Base-by-base conservation (phyloP, 1,140 invertebrate genomes). In the Palaemon carinicauda region DNA sequence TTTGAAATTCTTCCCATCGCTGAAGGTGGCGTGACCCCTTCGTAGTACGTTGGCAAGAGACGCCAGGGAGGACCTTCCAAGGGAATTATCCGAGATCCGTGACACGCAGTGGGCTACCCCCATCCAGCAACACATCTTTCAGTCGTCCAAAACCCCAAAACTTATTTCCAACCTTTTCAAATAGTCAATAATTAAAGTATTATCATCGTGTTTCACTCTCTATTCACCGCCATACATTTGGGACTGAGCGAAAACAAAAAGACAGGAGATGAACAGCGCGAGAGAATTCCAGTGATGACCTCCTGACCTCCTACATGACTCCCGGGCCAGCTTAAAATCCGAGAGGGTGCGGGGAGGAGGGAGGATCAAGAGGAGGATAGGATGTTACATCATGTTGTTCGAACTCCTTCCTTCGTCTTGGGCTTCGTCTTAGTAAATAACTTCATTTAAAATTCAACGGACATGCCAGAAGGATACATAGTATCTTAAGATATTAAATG, bases 281-380 rank as follows among this genome's bases (percentile, higher is more conserved):
- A 78, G 31, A 84, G 54, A 24, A 83, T 84, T 65, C 82, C 82
- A 65, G 82, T 78, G 41, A 54, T 78, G 82, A 84, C 33, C 82
- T 50, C 54, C 65, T 31, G 65, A 41, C 65, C 54, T 73, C 54
- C 29, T 50, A 75, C 73, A 50, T 84, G 82, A 84, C 82, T 84
- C 82, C 82, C 82, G 82, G 82, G 53, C 33, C 80, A 41, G 73
- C 71, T 75, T 53, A 56, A 24, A 29, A 56, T 33, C 53, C 27
- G 41, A 27, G 33, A 31, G 24, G 24, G 69, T 31, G 69, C 0
- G 17, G 69, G n/a, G 24, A 24, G 69, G 17, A 24, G 69, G 69
- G 33, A 9, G 5, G 24, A 29, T 19, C 69, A 73, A 31, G 69
- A 29, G 69, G 24, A 73, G n/a, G 27, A n/a, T n/a, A 65, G 27